phyloP scores from a whole-genome alignment of 2,113 vertebrate species.

The Ceyx margarethae region DNA sequence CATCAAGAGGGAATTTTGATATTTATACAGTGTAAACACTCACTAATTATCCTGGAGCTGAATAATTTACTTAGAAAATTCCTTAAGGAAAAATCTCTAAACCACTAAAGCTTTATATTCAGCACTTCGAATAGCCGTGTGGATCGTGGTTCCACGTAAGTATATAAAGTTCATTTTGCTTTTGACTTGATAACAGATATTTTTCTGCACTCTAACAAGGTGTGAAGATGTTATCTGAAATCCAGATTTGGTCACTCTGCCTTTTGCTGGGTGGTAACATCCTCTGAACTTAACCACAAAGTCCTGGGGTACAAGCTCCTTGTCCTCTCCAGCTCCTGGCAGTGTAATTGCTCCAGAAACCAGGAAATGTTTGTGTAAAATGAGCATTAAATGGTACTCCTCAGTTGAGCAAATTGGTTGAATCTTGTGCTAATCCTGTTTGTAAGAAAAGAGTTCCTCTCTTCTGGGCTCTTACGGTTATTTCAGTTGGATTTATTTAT shows the following conservation, averaged over 20 bases:
- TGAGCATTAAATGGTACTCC: neutral
- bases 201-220: neutral
- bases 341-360: neutral
- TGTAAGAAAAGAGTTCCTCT: neutral
- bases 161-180: conserved; percentile 13
- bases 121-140: neutral
- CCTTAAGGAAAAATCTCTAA: neutral
- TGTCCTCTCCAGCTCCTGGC: neutral
- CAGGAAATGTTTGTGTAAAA: neutral
- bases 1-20: neutral
- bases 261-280: neutral
- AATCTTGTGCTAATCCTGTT: neutral
- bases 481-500: neutral
- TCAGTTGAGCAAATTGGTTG: neutral
- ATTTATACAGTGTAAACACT: neutral
- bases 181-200: neutral
- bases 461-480: neutral
- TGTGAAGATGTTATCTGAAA: neutral
- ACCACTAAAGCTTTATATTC: conserved; percentile 13
- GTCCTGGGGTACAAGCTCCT: neutral
- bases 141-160: conserved; percentile 32
- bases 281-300: neutral
- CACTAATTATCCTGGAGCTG: neutral
- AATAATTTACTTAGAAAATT: neutral
- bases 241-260: neutral